Conservation (phyloP, 2,888 invertebrate species). For the Melitaea athalia region DNA sequence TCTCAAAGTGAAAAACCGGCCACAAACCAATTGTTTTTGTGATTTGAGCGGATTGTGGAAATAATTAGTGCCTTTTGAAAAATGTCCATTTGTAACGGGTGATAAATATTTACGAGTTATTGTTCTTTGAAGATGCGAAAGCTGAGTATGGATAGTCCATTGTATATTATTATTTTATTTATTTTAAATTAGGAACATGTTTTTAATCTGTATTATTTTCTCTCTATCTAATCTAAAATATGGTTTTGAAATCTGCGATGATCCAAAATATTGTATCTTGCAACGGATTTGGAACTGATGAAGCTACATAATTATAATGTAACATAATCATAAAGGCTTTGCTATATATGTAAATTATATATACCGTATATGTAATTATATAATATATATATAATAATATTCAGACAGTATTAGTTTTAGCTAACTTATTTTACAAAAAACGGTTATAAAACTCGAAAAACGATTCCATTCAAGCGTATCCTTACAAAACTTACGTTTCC, state of each 20-base stretch:
- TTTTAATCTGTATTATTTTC: too few species aligned
- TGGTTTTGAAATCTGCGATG: too few species aligned
- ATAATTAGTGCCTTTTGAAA: slow-evolving; percentile 79
- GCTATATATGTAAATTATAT: too few species aligned
- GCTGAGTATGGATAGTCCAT: slow-evolving; percentile 51
- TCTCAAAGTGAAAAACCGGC: slow-evolving; percentile 54
- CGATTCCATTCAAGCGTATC: slow-evolving; percentile 44
- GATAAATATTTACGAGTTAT: slow-evolving; percentile 81
- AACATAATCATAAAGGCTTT: too few species aligned
- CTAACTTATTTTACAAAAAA: background rate
- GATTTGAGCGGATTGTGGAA: slow-evolving; percentile 67
- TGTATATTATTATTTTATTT: background rate
- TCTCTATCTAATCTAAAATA: too few species aligned
- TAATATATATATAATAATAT: too few species aligned
- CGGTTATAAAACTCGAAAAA: background rate
- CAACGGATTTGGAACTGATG: too few species aligned
- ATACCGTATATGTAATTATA: too few species aligned
- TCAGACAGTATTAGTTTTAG: too few species aligned
- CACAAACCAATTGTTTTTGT: slow-evolving; percentile 68
- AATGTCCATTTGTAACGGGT: slow-evolving; percentile 77
- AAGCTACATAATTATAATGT: too few species aligned
- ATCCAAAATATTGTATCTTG: too few species aligned
- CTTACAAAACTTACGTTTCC: slow-evolving; percentile 46
- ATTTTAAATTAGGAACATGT: too few species aligned
- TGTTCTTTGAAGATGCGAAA: slow-evolving; percentile 63